Evolutionary conservation across 53 echinoderm and acorn worm species (phyloP).

Genomic region (Holothuria leucospilota): DNA sequence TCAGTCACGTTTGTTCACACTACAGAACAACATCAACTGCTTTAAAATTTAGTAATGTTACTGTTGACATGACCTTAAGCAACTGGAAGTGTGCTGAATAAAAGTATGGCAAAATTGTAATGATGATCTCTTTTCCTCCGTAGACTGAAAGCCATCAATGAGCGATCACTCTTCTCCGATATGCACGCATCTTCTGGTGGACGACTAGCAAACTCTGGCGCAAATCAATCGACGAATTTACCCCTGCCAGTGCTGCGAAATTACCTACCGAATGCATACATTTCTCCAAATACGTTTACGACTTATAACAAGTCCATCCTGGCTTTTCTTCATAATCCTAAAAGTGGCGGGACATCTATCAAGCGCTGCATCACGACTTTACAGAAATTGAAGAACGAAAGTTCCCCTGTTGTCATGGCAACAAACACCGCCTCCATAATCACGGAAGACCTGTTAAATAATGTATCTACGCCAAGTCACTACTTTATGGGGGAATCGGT

Average conservation of each 20-base stretch:
- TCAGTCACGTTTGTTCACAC: too few species aligned
- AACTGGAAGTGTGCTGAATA: too few species aligned
- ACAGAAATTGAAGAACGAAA: background rate
- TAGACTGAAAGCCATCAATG: too few species aligned
- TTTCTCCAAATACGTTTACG: background rate
- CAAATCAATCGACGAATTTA: too few species aligned
- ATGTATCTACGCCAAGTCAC: background rate
- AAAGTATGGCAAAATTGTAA: too few species aligned
- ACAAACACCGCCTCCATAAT: background rate
- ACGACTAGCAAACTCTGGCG: too few species aligned
- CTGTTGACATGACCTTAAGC: too few species aligned
- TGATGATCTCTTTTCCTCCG: too few species aligned
- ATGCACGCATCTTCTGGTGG: too few species aligned
- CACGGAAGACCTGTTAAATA: background rate
- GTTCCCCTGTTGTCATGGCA: background rate
- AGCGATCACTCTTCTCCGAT: too few species aligned
- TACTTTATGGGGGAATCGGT: constrained; percentile 32
- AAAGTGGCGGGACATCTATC: constrained; percentile 26
- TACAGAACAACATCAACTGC: too few species aligned
- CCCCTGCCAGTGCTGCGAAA: background rate
- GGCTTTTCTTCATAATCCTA: constrained; percentile 31
- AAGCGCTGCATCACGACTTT: background rate
- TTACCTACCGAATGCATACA: constrained; percentile 20
- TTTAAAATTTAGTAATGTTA: too few species aligned
- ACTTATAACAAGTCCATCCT: background rate